A percentile compares a stretch with the other conserved stretches of the same genome.
Conservation (phyloP, 2,888 invertebrate species). For the Linnaemya tessellans region DNA sequence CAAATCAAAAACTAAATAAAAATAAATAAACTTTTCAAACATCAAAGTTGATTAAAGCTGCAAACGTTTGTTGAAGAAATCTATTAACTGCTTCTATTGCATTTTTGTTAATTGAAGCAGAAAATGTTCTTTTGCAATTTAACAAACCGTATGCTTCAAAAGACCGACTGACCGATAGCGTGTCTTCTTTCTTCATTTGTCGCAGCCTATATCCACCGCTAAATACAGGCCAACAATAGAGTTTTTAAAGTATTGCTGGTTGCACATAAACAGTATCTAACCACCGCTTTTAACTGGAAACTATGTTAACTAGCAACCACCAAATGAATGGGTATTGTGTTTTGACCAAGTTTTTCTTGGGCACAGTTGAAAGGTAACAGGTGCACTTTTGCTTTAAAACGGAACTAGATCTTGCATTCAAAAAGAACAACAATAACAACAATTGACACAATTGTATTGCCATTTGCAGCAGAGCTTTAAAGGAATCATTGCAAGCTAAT, state of each 20-base stretch:
- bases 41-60: background rate
- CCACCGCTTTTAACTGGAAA: constrained; percentile 21
- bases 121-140: constrained; percentile 38
- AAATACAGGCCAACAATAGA: constrained; percentile 2
- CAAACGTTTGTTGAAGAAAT: background rate
- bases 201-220: constrained; percentile 21
- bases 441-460: background rate
- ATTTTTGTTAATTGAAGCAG: constrained; percentile 55
- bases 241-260: constrained; percentile 17
- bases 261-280: background rate
- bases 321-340: constrained; percentile 3
- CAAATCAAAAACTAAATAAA: too few species aligned
- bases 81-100: constrained; percentile 5
- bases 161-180: constrained; percentile 22
- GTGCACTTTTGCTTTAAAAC: constrained; percentile 42
- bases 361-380: constrained; percentile 66
- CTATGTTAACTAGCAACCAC: constrained; percentile 49
- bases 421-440: background rate
- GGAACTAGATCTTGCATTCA: background rate
- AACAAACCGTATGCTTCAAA: constrained; percentile 33
- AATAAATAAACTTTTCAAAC: background rate
- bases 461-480: constrained; percentile 4
- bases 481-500: background rate
- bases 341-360: constrained; percentile 59
- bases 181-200: background rate